A percentile compares a stretch with the other conserved stretches of the same genome.
Conservation (phyloP, 2,888 invertebrate species). For the Hyposoter dolosus region DNA sequence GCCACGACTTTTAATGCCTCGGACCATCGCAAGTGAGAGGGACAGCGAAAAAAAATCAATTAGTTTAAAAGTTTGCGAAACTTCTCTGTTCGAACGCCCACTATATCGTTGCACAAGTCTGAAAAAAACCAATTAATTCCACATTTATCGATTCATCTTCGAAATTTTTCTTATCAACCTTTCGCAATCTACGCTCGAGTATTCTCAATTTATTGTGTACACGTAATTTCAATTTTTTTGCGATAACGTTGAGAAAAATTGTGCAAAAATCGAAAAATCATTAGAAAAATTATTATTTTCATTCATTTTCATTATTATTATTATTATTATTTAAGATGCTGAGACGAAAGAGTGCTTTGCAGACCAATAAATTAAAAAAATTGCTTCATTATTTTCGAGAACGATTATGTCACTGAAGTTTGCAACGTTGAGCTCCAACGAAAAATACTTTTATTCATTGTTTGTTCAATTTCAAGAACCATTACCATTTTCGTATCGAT, state of each 20-base stretch:
- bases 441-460: too few species aligned
- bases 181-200: neutral
- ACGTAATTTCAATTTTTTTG: neutral
- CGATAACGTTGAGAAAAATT: too few species aligned
- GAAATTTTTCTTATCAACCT: neutral
- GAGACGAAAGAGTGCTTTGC: neutral
- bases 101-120: neutral
- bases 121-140: neutral
- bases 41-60: conserved; percentile 43
- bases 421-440: too few species aligned
- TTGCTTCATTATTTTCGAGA: neutral
- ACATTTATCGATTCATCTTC: neutral
- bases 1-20: conserved; percentile 60
- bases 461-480: too few species aligned
- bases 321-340: neutral
- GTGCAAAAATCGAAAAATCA: neutral
- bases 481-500: too few species aligned
- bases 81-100: neutral
- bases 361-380: neutral
- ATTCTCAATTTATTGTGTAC: neutral
- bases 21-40: neutral
- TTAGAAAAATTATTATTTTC: neutral
- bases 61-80: conserved; percentile 48
- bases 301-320: neutral
- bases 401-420: too few species aligned